phyloP scores from a whole-genome alignment of 2,888 invertebrate genomes.

The Machimus atricapillus region DNA sequence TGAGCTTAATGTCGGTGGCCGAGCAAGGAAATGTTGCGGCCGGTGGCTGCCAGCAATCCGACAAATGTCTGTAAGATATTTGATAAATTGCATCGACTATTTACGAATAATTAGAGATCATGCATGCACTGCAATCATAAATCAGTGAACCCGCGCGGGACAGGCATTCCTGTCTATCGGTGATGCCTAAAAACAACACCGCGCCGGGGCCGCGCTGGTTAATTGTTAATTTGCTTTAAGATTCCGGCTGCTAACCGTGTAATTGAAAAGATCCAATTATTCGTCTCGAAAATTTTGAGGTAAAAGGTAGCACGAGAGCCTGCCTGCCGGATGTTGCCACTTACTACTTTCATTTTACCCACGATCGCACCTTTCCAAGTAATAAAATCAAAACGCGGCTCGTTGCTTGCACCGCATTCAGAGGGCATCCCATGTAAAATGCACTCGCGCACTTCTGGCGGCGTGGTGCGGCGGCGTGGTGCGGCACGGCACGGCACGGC shows the following conservation, averaged over 20 bases:
- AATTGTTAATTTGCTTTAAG: not conserved
- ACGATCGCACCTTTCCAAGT: slow-evolving; percentile 30
- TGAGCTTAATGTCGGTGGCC: not conserved
- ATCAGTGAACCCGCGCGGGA: not conserved
- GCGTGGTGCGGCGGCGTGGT: not conserved
- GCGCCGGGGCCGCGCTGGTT: not conserved
- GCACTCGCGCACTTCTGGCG: not conserved
- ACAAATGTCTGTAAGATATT: not conserved
- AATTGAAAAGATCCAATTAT: slow-evolving; percentile 24
- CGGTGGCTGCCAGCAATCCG: not conserved
- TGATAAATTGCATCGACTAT: not conserved
- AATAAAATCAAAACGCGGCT: slow-evolving; percentile 30
- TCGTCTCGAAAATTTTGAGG: not conserved
- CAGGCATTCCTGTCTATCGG: not conserved
- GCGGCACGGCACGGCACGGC: too few species aligned
- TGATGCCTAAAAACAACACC: not conserved
- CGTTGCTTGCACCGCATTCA: not conserved
- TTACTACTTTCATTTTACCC: slow-evolving; percentile 31
- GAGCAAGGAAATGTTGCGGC: not conserved
- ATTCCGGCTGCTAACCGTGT: not conserved
- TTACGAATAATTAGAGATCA: not conserved
- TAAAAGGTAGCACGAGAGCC: slow-evolving; percentile 25
- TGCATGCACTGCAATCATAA: not conserved
- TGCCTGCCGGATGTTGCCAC: slow-evolving; percentile 21
- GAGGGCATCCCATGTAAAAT: not conserved